These are phyloP conservation scores for Allophyes oxyacanthae DNA, from an alignment of 2,888 invertebrate species.

Conservation along the genomic window DNA sequence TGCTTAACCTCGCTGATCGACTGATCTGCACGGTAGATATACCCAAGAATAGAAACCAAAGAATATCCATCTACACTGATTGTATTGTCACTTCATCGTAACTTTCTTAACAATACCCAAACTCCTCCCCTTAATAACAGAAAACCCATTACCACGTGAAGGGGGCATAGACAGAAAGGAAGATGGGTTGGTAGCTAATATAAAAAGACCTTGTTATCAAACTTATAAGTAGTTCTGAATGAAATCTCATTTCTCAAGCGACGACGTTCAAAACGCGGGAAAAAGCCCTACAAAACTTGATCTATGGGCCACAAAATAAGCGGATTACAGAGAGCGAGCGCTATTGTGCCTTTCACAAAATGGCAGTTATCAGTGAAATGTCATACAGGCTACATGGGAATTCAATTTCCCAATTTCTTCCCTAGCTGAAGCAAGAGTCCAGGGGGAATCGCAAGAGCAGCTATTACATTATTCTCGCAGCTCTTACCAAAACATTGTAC, in stretches of 20 bases:
- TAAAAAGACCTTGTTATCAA: conserved; percentile 44
- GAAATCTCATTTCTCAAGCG: conserved; percentile 49
- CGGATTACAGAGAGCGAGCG: background rate
- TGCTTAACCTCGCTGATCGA: too few species aligned
- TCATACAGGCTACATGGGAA: too few species aligned
- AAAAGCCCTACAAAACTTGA: conserved; percentile 26
- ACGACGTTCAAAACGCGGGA: conserved; percentile 25
- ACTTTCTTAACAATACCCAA: background rate
- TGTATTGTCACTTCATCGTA: too few species aligned
- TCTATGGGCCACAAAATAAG: conserved; percentile 10
- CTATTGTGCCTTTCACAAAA: too few species aligned
- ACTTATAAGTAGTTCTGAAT: conserved; percentile 57
- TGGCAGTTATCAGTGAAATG: too few species aligned
- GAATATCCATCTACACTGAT: background rate
- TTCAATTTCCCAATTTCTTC: too few species aligned
- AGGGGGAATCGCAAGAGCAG: too few species aligned
- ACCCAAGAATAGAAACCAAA: too few species aligned
- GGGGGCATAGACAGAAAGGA: conserved; percentile 4
- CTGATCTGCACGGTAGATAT: too few species aligned
- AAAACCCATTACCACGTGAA: conserved; percentile 15
- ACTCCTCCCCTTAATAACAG: background rate
- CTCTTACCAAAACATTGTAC: too few species aligned
- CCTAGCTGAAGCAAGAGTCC: too few species aligned
- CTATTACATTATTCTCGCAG: too few species aligned
- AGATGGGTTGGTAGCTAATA: conserved; percentile 33